phyloP scores from a whole-genome alignment of 1,140 invertebrate species.

The Rhopalosiphum padi region DNA sequence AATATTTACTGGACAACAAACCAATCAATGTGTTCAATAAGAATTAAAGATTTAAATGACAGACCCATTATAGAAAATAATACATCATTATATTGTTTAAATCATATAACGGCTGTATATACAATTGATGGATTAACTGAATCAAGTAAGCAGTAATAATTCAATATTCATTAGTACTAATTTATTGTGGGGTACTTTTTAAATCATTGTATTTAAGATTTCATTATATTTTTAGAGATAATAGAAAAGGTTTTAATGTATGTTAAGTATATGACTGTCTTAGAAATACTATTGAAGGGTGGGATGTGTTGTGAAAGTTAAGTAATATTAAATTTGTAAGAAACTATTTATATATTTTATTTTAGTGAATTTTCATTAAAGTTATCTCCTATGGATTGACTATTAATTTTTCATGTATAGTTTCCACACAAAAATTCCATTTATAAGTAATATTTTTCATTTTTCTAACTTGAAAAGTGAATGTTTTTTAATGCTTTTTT shows the following conservation, averaged over 20 bases:
- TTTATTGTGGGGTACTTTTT: not conserved
- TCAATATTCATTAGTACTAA: not conserved
- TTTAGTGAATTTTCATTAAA: not conserved
- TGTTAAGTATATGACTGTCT: not conserved
- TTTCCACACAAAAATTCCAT: not conserved
- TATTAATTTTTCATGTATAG: too few species aligned
- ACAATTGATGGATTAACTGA: constrained; percentile 33
- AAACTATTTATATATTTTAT: too few species aligned
- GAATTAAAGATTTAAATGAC: constrained; percentile 28
- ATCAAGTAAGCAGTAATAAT: constrained; percentile 11
- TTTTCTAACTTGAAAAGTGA: not conserved
- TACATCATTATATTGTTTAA: constrained; percentile 2
- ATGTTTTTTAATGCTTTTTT: not conserved
- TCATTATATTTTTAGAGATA: not conserved
- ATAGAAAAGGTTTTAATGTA: not conserved
- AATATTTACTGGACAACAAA: constrained; percentile 73
- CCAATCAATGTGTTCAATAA: constrained; percentile 15
- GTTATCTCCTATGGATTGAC: not conserved
- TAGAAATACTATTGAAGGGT: not conserved
- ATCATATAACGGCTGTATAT: constrained; percentile 44
- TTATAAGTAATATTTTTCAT: not conserved
- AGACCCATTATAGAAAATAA: not conserved
- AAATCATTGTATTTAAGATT: not conserved
- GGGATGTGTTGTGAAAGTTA: too few species aligned
- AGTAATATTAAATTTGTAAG: too few species aligned